A percentile compares a stretch with the other conserved stretches of the same genome.
Conservation (phyloP, 2,797 vertebrate species). For the Pogonophryne albipinna region DNA sequence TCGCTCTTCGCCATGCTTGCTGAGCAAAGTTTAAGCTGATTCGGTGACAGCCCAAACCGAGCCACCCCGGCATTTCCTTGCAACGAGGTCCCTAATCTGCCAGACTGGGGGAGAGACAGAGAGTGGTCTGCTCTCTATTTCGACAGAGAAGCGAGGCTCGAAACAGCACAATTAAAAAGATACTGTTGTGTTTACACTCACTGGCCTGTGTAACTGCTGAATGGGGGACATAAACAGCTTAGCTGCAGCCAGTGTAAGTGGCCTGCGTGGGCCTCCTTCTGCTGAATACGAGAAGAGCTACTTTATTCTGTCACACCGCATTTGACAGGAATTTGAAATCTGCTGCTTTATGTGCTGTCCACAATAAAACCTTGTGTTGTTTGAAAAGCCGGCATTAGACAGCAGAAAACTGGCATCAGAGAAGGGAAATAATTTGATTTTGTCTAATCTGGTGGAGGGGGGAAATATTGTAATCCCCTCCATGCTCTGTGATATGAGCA, state of each 20-base stretch:
- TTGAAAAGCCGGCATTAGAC: slow-evolving; percentile 86
- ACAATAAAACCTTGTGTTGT: slow-evolving; percentile 84
- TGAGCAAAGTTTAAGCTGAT: slow-evolving; percentile 90
- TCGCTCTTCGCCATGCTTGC: slow-evolving; percentile 82
- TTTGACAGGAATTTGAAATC: slow-evolving; percentile 86
- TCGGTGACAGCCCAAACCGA: slow-evolving; percentile 83
- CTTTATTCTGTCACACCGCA: slow-evolving; percentile 78
- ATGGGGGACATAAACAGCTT: slow-evolving; percentile 88
- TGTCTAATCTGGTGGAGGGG: slow-evolving; percentile 84
- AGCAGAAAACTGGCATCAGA: slow-evolving; percentile 80
- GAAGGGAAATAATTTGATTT: slow-evolving; percentile 85
- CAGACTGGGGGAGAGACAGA: slow-evolving; percentile 71
- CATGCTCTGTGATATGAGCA: slow-evolving; percentile 59
- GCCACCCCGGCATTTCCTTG: slow-evolving; percentile 79
- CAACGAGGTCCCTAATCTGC: slow-evolving; percentile 84
- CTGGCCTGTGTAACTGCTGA: slow-evolving; percentile 86
- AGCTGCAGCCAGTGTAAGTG: slow-evolving; percentile 82
- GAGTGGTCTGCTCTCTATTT: slow-evolving; percentile 80
- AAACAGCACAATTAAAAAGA: slow-evolving; percentile 88
- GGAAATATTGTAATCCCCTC: slow-evolving; percentile 80
- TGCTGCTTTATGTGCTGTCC: slow-evolving; percentile 76
- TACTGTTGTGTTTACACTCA: slow-evolving; percentile 87
- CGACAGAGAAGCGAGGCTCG: slow-evolving; percentile 82
- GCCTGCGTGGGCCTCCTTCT: slow-evolving; percentile 72
- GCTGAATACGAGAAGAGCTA: slow-evolving; percentile 69